Base-by-base conservation (phyloP, 2,113 vertebrate species). In the Poeciliopsis turrubarensis region DNA sequence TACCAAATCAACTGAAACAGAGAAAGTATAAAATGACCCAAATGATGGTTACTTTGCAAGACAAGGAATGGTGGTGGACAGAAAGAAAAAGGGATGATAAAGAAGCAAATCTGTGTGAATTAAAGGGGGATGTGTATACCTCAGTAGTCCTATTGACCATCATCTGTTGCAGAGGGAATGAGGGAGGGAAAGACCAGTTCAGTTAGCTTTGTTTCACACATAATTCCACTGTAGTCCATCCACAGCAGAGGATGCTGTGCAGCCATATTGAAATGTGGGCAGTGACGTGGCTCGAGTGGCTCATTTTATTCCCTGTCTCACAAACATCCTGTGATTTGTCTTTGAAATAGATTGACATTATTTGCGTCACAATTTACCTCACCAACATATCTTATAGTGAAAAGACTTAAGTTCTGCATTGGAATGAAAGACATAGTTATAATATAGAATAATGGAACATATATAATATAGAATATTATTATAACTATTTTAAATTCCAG, bases 141-240 rank as follows among this genome's bases (percentile, higher is more conserved):
- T 99, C 98, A 60, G 98, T 99, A 86, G 98, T 99, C 95, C 98
- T 99, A 97, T 99, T 99, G 96, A 99, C 98, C 98, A 99, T 99
- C 98, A 99, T 99, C 98, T 99, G 98, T 94, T 93, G 95, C 96
- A 89, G 91, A 65, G 82, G 83, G 89, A 83, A 96, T 87, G 91
- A 81, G 76, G 82, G 75, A 84, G 85, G 87, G 79, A 90, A 81
- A 91, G 64, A 90, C 75, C 44, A 75, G 80, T 73, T 91, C 60
- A 86, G 90, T 92, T 86, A 90, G 74, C 37, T 11, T 79, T 14
- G 25, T 62, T 79, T 60, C 4, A 79, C 65, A 84, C 44, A 57
- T 25, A n/a, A n/a, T 25, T n/a, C 44, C 51, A 57, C 22, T 57
- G 22, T 57, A 57, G 8, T 47, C 44, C n/a, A 67, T 15, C 61